Percentiles rank a stretch among this genome's conserved stretches.
Conservation (phyloP, 2,113 vertebrate species). For the Electrona antarctica region DNA sequence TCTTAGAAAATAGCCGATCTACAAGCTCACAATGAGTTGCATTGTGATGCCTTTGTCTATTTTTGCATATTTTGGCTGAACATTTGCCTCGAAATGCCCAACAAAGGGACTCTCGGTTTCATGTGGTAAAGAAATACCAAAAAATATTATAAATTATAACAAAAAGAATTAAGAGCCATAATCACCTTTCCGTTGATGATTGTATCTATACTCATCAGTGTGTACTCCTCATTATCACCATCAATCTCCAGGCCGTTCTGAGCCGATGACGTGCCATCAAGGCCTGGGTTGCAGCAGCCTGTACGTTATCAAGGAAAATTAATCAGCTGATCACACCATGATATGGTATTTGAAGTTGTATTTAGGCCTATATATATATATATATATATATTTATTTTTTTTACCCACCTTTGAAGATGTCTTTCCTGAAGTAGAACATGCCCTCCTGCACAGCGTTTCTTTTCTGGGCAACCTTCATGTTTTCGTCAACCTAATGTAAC, state of each 20-base stretch:
- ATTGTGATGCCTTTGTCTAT: too few species aligned
- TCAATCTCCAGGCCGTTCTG: slow-evolving; percentile 80
- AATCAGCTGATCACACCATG: not conserved
- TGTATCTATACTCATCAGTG: slow-evolving; percentile 96
- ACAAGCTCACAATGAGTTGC: too few species aligned
- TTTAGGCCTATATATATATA: not conserved
- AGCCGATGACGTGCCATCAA: slow-evolving; percentile 82
- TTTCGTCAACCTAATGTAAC: slow-evolving; percentile 90
- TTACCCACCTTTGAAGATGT: slow-evolving; percentile 96
- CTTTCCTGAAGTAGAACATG: slow-evolving; percentile 96
- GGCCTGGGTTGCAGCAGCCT: slow-evolving; percentile 89
- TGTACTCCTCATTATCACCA: slow-evolving; percentile 83
- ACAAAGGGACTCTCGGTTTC: too few species aligned
- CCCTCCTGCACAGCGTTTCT: slow-evolving; percentile 91
- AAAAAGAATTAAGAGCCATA: not conserved
- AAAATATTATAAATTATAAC: not conserved
- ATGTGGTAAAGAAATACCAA: too few species aligned
- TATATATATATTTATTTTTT: too few species aligned
- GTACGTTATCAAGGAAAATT: not conserved
- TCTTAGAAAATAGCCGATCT: too few species aligned
- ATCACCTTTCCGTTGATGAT: slow-evolving; percentile 97
- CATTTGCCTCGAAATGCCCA: too few species aligned
- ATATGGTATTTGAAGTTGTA: not conserved
- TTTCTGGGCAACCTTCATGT: slow-evolving; percentile 96
- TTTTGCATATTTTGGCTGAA: too few species aligned